phyloP scores from a whole-genome alignment of 2,888 invertebrate species.

The Agriopis aurantiaria region DNA sequence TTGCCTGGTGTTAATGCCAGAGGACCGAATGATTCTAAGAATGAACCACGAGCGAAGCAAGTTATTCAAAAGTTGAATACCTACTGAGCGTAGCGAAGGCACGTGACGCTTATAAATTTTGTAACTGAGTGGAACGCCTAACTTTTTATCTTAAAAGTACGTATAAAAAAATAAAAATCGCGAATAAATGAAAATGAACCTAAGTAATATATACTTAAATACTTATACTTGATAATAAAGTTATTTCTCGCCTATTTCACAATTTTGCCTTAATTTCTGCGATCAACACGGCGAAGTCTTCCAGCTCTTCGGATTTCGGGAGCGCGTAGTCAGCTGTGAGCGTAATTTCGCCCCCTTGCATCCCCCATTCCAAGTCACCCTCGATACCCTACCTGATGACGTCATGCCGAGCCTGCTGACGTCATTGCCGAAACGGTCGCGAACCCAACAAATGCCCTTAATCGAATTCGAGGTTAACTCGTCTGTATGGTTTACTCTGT shows the following conservation, averaged over 20 bases:
- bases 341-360: constrained; percentile 70
- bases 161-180: too few species aligned
- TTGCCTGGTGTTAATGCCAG: too few species aligned
- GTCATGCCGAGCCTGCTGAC: constrained; percentile 76
- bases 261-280: constrained; percentile 1
- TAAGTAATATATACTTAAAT: too few species aligned
- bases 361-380: constrained; percentile 52
- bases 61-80: too few species aligned
- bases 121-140: too few species aligned
- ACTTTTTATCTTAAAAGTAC: too few species aligned
- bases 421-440: constrained; percentile 76
- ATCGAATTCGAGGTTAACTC: constrained; percentile 73
- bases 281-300: constrained; percentile 15
- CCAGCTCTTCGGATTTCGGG: constrained; percentile 61
- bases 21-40: too few species aligned
- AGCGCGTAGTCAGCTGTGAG: constrained; percentile 78
- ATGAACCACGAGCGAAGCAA: too few species aligned
- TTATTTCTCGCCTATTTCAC: background rate
- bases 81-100: too few species aligned
- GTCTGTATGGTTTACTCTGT: constrained; percentile 1
- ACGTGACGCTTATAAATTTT: too few species aligned
- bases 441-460: constrained; percentile 76
- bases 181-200: too few species aligned
- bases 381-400: constrained; percentile 68
- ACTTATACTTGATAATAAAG: too few species aligned